Evolutionary conservation across 2,797 vertebrate genomes (phyloP), one percentile per base, ranked within the genome.

Genomic region (Acanthopagrus latus): DNA sequence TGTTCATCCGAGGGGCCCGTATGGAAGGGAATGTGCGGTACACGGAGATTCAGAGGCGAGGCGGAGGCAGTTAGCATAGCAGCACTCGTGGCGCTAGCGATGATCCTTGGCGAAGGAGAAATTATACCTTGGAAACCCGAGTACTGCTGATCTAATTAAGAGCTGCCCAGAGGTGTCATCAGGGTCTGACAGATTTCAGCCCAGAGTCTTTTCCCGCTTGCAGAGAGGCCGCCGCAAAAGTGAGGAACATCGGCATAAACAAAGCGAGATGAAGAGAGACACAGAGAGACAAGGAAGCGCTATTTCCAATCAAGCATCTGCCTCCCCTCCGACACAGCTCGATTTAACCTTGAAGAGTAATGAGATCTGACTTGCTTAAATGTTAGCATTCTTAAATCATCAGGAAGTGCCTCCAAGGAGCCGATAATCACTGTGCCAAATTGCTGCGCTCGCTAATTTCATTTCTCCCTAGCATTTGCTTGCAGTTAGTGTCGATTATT

Each of bases 291-390:
- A 67, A 71, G 66, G 63, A 88, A 78, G 88, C 88, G 78, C 86
- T 76, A 91, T 92, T 94, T 93, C 89, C 91, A 91, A 93, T 94
- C 92, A 90, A 79, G 83, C 88, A 78, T 84, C 88, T 89, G 90
- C 90, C 82, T 91, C 85, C 82, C 87, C 91, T 83, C 86, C 91
- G 89, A 92, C 88, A 85, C 84, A 81, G 88, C 93, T 93, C 83
- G 81, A 91, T 94, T 95, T 96, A 96, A 96, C 95, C 95, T 95
- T 95, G 95, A 94, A 93, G 93, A 95, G 93, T 95, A 96, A 96
- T 95, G 93, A 95, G 95, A 95, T 95, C 92, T 93, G 95, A 95
- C 94, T 95, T 94, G 94, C 94, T 95, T 96, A 95, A 96, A 94
- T 91, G 93, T 93, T 94, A 92, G 94, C 92, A 93, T 94, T 94